Percentiles rank a stretch among this genome's conserved stretches.
Conservation (phyloP, 1,140 invertebrate genomes). For the Hycleus phaleratus region DNA sequence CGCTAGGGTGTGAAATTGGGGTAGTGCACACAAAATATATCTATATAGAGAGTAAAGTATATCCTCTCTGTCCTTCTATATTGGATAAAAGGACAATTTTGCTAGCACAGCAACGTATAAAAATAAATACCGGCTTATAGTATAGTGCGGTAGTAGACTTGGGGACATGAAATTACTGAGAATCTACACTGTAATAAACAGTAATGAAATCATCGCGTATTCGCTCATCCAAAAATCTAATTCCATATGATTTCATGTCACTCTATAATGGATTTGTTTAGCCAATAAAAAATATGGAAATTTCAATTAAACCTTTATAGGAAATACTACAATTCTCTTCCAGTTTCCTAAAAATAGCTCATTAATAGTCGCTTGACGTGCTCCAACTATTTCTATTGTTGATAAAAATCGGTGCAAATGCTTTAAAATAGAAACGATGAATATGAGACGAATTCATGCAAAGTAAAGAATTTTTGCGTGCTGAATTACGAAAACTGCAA, state of each 20-base stretch:
- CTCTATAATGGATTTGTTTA: too few species aligned
- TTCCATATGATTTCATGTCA: background rate
- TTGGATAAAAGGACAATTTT: conserved; percentile 23
- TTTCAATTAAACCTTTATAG: too few species aligned
- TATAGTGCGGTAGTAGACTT: conserved; percentile 3
- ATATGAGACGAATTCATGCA: too few species aligned
- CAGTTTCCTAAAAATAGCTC: too few species aligned
- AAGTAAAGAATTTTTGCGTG: too few species aligned
- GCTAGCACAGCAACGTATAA: conserved; percentile 23
- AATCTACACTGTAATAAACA: conserved; percentile 27
- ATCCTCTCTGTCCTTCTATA: conserved; percentile 21
- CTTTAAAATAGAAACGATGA: too few species aligned
- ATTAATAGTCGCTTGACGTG: too few species aligned
- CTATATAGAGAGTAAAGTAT: conserved; percentile 20
- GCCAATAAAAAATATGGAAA: too few species aligned
- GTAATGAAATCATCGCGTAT: conserved; percentile 17
- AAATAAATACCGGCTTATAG: conserved; percentile 29
- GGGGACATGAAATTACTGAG: conserved; percentile 22
- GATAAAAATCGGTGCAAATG: too few species aligned
- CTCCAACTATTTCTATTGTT: too few species aligned
- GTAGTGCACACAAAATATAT: conserved; percentile 13
- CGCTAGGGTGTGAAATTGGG: conserved; percentile 36
- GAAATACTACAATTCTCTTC: too few species aligned
- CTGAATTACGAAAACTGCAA: too few species aligned
- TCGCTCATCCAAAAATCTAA: conserved; percentile 6